Evolutionary conservation across 2,797 vertebrate genomes (phyloP).

Genomic region (Leptodactylus fallax): DNA sequence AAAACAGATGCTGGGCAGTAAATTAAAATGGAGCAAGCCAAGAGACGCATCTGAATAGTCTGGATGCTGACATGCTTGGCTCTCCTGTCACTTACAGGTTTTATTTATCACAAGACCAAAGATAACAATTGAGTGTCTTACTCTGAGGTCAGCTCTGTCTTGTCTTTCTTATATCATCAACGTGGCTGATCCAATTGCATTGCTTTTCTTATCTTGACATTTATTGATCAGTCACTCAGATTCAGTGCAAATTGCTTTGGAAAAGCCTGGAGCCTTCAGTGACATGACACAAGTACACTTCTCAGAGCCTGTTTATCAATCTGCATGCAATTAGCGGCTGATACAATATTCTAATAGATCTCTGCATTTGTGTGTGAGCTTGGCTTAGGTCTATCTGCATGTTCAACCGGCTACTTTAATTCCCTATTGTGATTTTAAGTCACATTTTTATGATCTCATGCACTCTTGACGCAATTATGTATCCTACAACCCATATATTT

Average conservation of each 20-base stretch:
- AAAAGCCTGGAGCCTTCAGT: conserved; percentile 52
- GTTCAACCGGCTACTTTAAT: neutral
- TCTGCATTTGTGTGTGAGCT: neutral
- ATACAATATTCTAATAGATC: conserved; percentile 53
- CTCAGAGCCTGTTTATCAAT: conserved; percentile 46
- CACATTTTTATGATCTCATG: neutral
- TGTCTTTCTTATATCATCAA: conserved; percentile 60
- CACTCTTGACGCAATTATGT: neutral
- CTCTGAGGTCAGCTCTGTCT: conserved; percentile 57
- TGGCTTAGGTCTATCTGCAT: neutral
- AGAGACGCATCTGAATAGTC: neutral
- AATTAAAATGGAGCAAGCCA: conserved; percentile 4
- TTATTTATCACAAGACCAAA: conserved; percentile 55
- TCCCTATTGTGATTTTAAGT: neutral
- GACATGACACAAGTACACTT: conserved; percentile 41
- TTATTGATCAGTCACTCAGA: conserved; percentile 62
- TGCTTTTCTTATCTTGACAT: conserved; percentile 64
- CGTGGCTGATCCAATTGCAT: conserved; percentile 58
- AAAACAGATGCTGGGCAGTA: neutral
- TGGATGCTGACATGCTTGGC: conserved; percentile 19
- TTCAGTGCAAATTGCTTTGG: conserved; percentile 61
- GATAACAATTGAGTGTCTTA: conserved; percentile 56
- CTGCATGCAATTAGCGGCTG: conserved; percentile 52
- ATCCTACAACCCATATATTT: neutral
- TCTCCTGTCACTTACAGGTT: conserved; percentile 53